phyloP scores from a whole-genome alignment of 2,888 invertebrate genomes.

The Lapara coniferarum region DNA sequence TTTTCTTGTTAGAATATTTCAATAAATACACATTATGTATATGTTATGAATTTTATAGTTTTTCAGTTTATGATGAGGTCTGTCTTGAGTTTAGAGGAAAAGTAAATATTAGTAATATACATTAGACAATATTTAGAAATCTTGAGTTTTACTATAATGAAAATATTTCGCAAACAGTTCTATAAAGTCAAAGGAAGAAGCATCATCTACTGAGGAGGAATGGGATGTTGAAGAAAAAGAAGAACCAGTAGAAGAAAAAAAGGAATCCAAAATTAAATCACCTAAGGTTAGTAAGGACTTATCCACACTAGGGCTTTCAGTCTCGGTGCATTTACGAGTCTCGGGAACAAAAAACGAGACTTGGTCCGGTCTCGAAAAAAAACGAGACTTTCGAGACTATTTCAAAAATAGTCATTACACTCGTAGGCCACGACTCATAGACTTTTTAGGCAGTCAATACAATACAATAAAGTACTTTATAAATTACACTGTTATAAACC shows the following conservation, averaged over 20 bases:
- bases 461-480: too few relatives aligned
- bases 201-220: constrained; percentile 78
- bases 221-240: constrained; percentile 80
- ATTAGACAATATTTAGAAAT: neutral
- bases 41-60: neutral
- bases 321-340: too few relatives aligned
- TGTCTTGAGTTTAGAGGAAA: neutral
- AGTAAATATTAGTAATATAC: neutral
- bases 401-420: too few relatives aligned
- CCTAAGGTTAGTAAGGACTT: constrained; percentile 59
- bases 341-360: too few relatives aligned
- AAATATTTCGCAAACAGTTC: constrained; percentile 55
- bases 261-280: constrained; percentile 69
- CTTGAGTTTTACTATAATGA: neutral
- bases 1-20: neutral
- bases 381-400: too few relatives aligned
- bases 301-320: too few relatives aligned
- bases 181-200: constrained; percentile 76
- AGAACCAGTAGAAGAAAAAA: constrained; percentile 69
- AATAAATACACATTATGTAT: neutral
- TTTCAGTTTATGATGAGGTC: constrained; percentile 3
- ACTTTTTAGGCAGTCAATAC: too few relatives aligned
- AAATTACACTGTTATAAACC: too few relatives aligned
- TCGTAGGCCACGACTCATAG: too few relatives aligned
- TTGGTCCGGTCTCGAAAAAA: too few relatives aligned